Conservation (phyloP, 2,113 vertebrate species). For the Spheniscus mendiculus region DNA sequence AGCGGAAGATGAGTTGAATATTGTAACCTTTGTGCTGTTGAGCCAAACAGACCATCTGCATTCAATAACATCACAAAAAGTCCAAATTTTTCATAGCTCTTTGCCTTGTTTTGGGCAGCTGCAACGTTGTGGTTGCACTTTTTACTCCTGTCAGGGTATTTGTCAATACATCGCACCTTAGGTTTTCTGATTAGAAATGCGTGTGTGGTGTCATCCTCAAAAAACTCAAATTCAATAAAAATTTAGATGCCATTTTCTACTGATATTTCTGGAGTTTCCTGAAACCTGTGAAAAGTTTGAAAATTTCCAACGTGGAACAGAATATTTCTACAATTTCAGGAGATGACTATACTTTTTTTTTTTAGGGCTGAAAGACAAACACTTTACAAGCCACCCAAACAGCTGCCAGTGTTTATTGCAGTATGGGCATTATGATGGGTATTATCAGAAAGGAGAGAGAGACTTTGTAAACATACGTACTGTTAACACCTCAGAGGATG, state of each 20-base stretch:
- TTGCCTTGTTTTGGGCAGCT: background rate
- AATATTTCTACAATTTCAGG: background rate
- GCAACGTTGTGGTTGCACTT: background rate
- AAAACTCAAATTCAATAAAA: background rate
- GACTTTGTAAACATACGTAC: background rate
- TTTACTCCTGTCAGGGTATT: background rate
- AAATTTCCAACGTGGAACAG: background rate
- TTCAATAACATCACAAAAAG: background rate
- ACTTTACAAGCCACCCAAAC: background rate
- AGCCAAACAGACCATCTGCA: background rate
- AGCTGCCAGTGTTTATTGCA: background rate
- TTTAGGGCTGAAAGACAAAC: background rate
- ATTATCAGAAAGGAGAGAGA: background rate
- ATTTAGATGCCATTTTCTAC: background rate
- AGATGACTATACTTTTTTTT: background rate
- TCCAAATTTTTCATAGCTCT: background rate
- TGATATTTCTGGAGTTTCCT: background rate
- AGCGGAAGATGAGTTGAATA: background rate
- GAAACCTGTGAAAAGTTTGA: background rate
- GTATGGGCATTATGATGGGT: background rate
- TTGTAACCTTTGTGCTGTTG: background rate
- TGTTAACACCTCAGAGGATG: background rate
- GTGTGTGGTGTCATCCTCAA: background rate
- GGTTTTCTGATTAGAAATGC: background rate
- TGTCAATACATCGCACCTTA: background rate